Evolutionary conservation across 1,140 invertebrate species (phyloP).

Genomic region (Pseudomyrmex concolor): DNA sequence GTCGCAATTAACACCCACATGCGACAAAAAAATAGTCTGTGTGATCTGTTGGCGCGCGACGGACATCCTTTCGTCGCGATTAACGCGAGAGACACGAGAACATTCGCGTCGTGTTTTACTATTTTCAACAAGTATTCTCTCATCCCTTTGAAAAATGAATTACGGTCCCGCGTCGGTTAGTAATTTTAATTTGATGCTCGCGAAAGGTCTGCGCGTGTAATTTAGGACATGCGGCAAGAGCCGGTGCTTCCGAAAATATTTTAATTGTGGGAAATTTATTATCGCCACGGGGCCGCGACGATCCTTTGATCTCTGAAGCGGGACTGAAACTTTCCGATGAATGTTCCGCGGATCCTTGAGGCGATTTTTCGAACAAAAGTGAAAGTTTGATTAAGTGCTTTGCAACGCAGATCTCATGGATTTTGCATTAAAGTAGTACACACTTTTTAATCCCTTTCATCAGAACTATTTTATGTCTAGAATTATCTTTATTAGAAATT

Average conservation of each 20-base stretch:
- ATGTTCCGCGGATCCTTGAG: constrained; percentile 39
- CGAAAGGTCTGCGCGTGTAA: constrained; percentile 45
- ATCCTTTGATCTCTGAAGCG: constrained; percentile 56
- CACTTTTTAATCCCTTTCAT: neutral
- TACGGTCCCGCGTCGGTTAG: constrained; percentile 59
- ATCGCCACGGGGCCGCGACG: constrained; percentile 34
- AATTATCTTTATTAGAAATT: neutral
- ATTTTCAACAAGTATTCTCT: constrained; percentile 45
- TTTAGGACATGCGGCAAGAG: constrained; percentile 49
- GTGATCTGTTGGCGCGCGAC: neutral
- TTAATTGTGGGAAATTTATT: constrained; percentile 77
- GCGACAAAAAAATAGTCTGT: too few species aligned
- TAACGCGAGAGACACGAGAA: constrained; percentile 10
- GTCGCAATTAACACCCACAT: constrained; percentile 49
- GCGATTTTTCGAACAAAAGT: constrained; percentile 2
- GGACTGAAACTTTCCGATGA: neutral
- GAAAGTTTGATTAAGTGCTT: constrained; percentile 45
- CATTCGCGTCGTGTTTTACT: constrained; percentile 17
- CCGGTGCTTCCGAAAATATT: constrained; percentile 61
- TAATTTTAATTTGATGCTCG: constrained; percentile 69
- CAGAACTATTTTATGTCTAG: neutral
- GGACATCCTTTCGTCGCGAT: constrained; percentile 48
- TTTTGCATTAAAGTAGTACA: constrained; percentile 4
- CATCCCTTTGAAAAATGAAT: constrained; percentile 74
- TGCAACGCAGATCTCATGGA: neutral